Base-by-base conservation (phyloP, 2,113 vertebrate genomes). In the Acinonyx jubatus region DNA sequence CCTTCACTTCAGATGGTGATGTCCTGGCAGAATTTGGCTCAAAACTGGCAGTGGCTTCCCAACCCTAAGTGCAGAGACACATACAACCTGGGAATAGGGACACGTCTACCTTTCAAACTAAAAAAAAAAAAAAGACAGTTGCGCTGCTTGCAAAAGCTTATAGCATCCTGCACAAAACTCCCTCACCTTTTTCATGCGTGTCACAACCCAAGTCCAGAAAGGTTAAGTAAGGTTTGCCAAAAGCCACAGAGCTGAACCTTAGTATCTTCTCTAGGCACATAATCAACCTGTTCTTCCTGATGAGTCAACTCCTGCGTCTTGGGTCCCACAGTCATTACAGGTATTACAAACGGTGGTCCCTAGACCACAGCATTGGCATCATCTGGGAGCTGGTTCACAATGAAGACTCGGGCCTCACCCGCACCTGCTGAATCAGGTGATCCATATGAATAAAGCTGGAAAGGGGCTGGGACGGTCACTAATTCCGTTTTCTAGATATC, bases 21-120 rank as follows among this genome's bases (percentile, higher is more conserved):
- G 52, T 88, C 73, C 76, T 94, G 61, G 85, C 45, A 94, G 45
- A 96, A 89, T 91, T 68, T 93, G 74, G 66, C 82, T 96, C 45
- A 41, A 29, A 93, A 86, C 23, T 91, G 73, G 63, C 52, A 55
- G 36, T 41, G 48, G 61, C 88, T 82, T 96, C 89, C 41, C 45
- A 93, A 84, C 96, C 92, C 41, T 38, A 91, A 81, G 80, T 61
- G 27, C 81, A 88, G 41, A 85, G 23, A 78, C 18, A 92, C 38
- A 65, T 5, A 52, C 1, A 85, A 57, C 81, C 50, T 74, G 48
- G 50, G 63, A n/a, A 41, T 16, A 81, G 50, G 57, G 41, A 41
- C 66, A 55, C 10, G 38, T 27, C 48, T 45, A 76, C 33, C 74
- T 73, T 82, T 50, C 83, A n/a, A 33, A 89, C 65, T 13, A 68